Conservation (phyloP, 2,888 invertebrate species). For the Euplexia lucipara region DNA sequence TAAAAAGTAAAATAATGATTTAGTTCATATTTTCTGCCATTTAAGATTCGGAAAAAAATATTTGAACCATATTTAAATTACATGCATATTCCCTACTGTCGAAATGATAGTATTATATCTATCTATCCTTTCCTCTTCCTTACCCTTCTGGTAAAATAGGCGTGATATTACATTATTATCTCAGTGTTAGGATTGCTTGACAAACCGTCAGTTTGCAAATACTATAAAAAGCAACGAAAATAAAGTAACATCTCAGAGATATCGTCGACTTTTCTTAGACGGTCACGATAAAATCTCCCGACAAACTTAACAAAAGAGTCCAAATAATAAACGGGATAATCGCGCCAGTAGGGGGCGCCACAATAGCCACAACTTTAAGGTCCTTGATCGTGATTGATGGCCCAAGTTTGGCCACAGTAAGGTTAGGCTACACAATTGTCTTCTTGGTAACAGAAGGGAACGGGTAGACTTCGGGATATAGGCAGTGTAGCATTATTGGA, state of each 20-base stretch:
- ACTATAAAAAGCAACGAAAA: not conserved
- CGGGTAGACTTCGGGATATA: not conserved
- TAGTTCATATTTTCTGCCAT: too few relatives aligned
- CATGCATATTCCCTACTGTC: too few relatives aligned
- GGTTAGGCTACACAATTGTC: conserved; percentile 27
- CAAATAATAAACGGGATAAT: conserved; percentile 70
- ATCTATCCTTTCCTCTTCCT: too few relatives aligned
- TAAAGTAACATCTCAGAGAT: not conserved
- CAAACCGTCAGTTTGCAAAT: not conserved
- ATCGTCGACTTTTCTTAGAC: conserved; percentile 33
- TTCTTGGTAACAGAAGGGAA: conserved; percentile 6
- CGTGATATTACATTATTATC: too few relatives aligned
- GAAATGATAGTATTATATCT: too few relatives aligned
- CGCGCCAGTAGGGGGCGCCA: conserved; percentile 59
- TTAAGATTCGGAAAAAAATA: too few relatives aligned
- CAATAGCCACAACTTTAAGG: conserved; percentile 69
- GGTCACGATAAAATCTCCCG: conserved; percentile 60
- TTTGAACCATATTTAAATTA: too few relatives aligned
- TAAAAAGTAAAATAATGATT: too few relatives aligned
- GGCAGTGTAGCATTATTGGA: not conserved
- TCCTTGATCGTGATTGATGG: conserved; percentile 70
- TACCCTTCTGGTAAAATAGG: too few relatives aligned
- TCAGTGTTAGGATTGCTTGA: not conserved
- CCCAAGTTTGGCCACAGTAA: conserved; percentile 56
- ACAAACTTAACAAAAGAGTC: conserved; percentile 66